Base-by-base conservation (phyloP, 2,113 vertebrate species). In the Anguilla japonica region DNA sequence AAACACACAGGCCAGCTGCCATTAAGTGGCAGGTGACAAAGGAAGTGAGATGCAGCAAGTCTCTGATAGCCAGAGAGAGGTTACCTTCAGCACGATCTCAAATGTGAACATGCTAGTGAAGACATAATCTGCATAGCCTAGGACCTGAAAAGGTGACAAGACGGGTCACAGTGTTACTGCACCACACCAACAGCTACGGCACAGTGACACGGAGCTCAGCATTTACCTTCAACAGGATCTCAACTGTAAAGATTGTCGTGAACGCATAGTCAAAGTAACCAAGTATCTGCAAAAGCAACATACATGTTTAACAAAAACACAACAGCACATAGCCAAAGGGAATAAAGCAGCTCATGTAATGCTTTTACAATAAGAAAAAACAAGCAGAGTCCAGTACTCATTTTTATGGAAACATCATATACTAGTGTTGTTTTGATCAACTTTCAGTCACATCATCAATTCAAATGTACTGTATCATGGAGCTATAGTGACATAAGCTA, bases 191-290 rank as follows among this genome's bases (percentile, higher is more conserved):
- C 92, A 63, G 75, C 86, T 2, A 93, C 84, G 88, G 83, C 60
- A 56, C 93, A 79, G 84, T 89, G 89, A 88, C 80, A 90, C n/a
- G 82, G 90, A 94, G 92, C 94, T 94, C 83, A 93, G 89, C 91
- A 93, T 97, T 96, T 99, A 99, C 98, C 98, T 99, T 99, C 93
- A 99, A 95, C 93, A 99, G 96, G 97, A 99, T 99, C 97, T 99
- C 98, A 96, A 99, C 98, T 94, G 98, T 99, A 98, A 99, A 99
- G 98, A 99, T 99, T 96, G 98, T 97, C 94, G 98, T 99, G 96
- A 99, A 99, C 95, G 97, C 98, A 98, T 99, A 99, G 97, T 99
- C 98, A 98, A 99, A 98, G 97, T 99, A 99, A 97, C 98, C 98
- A 96, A 99, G 98, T 96, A 99, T 97, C 98, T 99, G 98, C 92